Conservation (phyloP, 2,113 vertebrate genomes). For the Chloebia gouldiae region DNA sequence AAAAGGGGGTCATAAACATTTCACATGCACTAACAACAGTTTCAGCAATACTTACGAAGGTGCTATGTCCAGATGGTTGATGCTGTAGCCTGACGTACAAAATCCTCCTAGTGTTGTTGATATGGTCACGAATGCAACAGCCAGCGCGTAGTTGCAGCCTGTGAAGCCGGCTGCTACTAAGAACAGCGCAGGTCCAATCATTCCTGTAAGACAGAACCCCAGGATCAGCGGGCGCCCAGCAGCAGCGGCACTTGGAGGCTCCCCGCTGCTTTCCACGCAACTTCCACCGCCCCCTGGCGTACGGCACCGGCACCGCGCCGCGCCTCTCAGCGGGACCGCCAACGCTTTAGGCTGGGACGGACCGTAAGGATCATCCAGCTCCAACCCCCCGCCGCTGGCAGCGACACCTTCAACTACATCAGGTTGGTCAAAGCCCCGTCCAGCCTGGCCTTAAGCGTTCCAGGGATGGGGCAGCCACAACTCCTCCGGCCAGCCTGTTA, state of each 20-base stretch:
- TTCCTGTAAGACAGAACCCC: slow-evolving; percentile 74
- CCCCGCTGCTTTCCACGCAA: rapidly evolving
- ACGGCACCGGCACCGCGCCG: background rate
- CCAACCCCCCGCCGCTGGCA: background rate
- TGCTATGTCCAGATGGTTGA: slow-evolving; percentile 98
- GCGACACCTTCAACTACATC: background rate
- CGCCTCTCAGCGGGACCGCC: rapidly evolving
- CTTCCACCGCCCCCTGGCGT: slow-evolving; percentile 61
- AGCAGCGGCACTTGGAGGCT: background rate
- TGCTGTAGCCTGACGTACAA: slow-evolving; percentile 89
- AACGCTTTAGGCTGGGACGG: rapidly evolving
- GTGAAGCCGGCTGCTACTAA: slow-evolving; percentile 88
- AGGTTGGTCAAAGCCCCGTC: background rate
- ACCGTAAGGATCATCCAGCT: rapidly evolving
- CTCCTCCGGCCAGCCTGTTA: background rate
- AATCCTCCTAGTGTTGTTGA: slow-evolving; percentile 91
- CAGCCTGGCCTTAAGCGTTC: background rate
- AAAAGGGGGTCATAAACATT: background rate
- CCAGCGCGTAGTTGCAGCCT: slow-evolving; percentile 86
- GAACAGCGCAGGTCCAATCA: slow-evolving; percentile 91
- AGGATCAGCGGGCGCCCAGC: background rate
- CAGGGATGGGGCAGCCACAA: background rate
- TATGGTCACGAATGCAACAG: slow-evolving; percentile 88
- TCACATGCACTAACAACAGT: background rate
- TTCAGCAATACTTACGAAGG: slow-evolving; percentile 86